Evolutionary conservation across 2,888 invertebrate species (phyloP).

Genomic region (Loripinus fragilis): DNA sequence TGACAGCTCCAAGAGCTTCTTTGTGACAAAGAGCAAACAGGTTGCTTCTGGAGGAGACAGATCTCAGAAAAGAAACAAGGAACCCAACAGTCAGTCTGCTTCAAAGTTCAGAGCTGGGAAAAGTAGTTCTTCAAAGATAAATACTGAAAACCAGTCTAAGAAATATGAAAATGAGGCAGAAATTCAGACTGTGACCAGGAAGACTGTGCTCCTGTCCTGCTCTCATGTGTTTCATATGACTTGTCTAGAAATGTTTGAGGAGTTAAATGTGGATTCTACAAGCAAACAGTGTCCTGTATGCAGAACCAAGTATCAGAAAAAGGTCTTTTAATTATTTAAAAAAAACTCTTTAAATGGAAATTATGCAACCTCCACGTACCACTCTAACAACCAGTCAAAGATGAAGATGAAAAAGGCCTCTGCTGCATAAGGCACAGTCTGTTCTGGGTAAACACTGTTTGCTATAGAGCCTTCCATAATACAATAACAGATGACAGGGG

Average conservation of each 20-base stretch:
- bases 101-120: not conserved
- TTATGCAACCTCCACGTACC: too few species aligned
- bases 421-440: too few species aligned
- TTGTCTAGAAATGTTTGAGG: constrained; percentile 82
- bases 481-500: too few species aligned
- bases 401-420: too few species aligned
- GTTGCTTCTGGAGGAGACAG: constrained; percentile 3
- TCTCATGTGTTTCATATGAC: constrained; percentile 83
- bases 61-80: constrained; percentile 7
- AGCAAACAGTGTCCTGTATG: constrained; percentile 81
- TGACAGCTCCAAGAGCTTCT: constrained; percentile 28
- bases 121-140: not conserved
- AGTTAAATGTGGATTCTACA: constrained; percentile 74
- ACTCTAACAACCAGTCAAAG: too few species aligned
- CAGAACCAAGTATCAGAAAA: constrained; percentile 80
- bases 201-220: constrained; percentile 81
- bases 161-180: constrained; percentile 7
- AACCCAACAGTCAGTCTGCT: not conserved
- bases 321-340: too few species aligned
- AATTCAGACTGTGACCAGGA: constrained; percentile 36
- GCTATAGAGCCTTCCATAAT: too few species aligned
- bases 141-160: not conserved
- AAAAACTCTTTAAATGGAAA: too few species aligned
- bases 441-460: too few species aligned
- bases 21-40: constrained; percentile 15